Evolutionary conservation across 2,797 vertebrate genomes (phyloP), one percentile per base, ranked within the genome.

Genomic region (Phylloscopus collybita): DNA sequence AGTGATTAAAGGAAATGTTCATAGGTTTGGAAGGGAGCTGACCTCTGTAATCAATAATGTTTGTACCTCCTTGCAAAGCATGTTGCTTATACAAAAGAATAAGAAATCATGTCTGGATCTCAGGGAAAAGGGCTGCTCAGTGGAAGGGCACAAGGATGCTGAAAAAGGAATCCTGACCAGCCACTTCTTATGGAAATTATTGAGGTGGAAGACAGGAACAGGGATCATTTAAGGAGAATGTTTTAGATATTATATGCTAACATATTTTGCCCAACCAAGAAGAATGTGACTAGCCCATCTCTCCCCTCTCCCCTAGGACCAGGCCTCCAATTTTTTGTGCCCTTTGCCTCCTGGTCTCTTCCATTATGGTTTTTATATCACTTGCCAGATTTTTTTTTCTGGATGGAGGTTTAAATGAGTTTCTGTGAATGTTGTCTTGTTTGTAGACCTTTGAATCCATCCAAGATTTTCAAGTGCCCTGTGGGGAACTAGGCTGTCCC

Each of bases 201-300:
- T 54, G 30, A 69, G 3, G 6, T 83, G 29, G 65, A 86, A 87
- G 23, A 23, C 49, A 92, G 66, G 86, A 71, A 44, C 5, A 82
- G 9, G 11, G 7, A 47, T 60, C 7, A 19, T 4, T 1, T 1
- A 3, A 50, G 38, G 32, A 75, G n/a, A 92, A 61, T 32, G 9
- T 59, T 36, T 61, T 57, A 50, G 22, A 40, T 56, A 38, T 4
- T 26, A 0, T 27, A n/a, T n/a, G n/a, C 22, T 42, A 23, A 50
- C 0, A 0, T 57, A 13, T 20, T n/a, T 51, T 62, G 36, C 8
- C 26, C 59, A 75, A 2, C 15, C 4, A 79, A 69, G 74, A 50
- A 44, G 11, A 57, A 16, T 4, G 1, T 47, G 44, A 59, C 18
- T 47, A 40, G 14, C 34, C 26, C 38, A 42, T 26, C 13, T 80